Percentiles rank a stretch among this genome's conserved stretches.
Conservation (phyloP, 2,113 vertebrate genomes). For the Ptyas mucosa region DNA sequence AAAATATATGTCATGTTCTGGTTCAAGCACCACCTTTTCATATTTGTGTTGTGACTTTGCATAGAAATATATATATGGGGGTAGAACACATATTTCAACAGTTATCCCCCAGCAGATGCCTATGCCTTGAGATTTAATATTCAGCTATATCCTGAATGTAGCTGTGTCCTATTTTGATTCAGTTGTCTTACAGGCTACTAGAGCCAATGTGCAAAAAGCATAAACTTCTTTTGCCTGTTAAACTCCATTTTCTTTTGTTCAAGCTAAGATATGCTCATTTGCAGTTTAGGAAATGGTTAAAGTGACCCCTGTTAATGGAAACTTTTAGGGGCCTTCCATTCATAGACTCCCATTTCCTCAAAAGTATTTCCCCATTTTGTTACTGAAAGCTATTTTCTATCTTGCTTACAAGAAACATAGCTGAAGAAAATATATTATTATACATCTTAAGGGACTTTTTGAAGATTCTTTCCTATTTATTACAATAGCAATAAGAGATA, state of each 20-base stretch:
- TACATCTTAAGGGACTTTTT: not conserved
- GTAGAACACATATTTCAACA: too few relatives aligned
- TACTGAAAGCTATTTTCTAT: not conserved
- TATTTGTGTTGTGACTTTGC: too few relatives aligned
- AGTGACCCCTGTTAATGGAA: not conserved
- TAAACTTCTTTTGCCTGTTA: not conserved
- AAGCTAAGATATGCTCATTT: not conserved
- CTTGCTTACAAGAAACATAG: not conserved
- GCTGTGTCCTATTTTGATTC: not conserved
- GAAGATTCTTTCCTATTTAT: not conserved
- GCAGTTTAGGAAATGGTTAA: not conserved
- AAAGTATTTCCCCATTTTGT: not conserved
- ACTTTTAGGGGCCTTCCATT: not conserved
- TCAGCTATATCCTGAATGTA: not conserved
- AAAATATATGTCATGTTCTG: too few relatives aligned
- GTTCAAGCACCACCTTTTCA: too few relatives aligned
- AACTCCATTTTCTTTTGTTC: not conserved
- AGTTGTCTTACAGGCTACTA: not conserved
- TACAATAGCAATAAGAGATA: not conserved
- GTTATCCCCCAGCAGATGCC: too few relatives aligned
- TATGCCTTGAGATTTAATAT: not conserved
- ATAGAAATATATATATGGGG: too few relatives aligned
- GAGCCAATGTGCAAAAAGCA: not conserved
- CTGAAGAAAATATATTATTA: not conserved
- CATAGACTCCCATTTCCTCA: not conserved